Evolutionary conservation across 2,888 invertebrate species (phyloP).

Genomic region (Apocheima hispidaria): DNA sequence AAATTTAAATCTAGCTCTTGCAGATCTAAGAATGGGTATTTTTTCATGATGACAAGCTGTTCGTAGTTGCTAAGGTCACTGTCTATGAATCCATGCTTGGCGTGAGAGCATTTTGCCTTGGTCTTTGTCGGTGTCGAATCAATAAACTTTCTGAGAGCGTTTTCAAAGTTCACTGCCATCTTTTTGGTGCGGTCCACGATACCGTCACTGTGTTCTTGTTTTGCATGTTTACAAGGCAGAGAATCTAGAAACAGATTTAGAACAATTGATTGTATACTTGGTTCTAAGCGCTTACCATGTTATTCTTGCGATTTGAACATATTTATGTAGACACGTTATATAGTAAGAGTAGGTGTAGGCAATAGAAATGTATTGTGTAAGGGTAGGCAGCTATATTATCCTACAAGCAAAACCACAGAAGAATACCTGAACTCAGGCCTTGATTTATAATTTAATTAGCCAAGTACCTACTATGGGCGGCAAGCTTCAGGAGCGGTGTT

Average conservation of each 20-base stretch:
- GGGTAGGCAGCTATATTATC: too few relatives aligned
- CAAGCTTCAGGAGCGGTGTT: too few relatives aligned
- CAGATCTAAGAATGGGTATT: conserved; percentile 76
- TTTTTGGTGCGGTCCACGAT: conserved; percentile 57
- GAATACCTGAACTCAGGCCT: too few relatives aligned
- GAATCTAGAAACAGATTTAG: conserved; percentile 47
- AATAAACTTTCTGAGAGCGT: conserved; percentile 56
- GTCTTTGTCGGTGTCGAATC: conserved; percentile 42
- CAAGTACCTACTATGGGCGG: too few relatives aligned
- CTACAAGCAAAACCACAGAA: too few relatives aligned
- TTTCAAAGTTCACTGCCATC: conserved; percentile 55
- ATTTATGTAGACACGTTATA: too few relatives aligned
- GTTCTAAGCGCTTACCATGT: not conserved
- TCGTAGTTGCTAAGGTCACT: conserved; percentile 71
- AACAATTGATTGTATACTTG: too few relatives aligned
- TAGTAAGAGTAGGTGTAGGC: too few relatives aligned
- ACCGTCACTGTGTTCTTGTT: conserved; percentile 37
- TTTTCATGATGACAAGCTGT: conserved; percentile 77
- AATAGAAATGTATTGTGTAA: too few relatives aligned
- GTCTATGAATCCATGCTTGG: conserved; percentile 52
- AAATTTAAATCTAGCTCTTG: conserved; percentile 71
- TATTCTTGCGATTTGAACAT: too few relatives aligned
- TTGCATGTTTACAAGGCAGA: conserved; percentile 42
- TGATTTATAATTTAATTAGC: too few relatives aligned
- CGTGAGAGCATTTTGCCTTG: conserved; percentile 40